Percentiles rank a stretch among this genome's conserved stretches.
Evolutionary conservation across 2,113 vertebrate species (phyloP).

Genomic region (Oreotrochilus melanogaster): DNA sequence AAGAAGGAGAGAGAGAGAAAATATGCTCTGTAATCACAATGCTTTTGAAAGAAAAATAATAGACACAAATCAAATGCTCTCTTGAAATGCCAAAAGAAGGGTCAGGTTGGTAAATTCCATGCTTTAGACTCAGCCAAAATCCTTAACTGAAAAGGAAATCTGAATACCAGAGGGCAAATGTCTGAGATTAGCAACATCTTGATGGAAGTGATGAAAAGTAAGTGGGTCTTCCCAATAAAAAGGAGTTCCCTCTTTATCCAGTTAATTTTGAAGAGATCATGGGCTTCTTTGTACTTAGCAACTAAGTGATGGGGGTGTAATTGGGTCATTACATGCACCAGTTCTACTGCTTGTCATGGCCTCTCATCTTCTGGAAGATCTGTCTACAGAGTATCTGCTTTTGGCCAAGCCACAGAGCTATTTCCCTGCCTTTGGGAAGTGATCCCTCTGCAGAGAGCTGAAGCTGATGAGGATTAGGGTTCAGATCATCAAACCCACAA

Average conservation of each 20-base stretch:
- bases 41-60: background rate
- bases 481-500: background rate
- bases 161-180: background rate
- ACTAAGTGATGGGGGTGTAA: background rate
- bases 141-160: background rate
- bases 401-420: background rate
- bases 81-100: background rate
- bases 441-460: background rate
- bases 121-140: background rate
- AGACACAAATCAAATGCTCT: background rate
- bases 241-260: background rate
- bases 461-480: background rate
- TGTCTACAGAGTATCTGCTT: background rate
- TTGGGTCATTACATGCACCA: background rate
- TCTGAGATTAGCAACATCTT: background rate
- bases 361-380: background rate
- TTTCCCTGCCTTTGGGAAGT: background rate
- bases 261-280: background rate
- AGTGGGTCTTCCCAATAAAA: conserved; percentile 4
- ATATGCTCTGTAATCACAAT: background rate
- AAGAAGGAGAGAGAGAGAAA: background rate
- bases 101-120: conserved; percentile 13
- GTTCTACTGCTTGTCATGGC: background rate
- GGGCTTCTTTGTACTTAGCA: background rate
- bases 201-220: background rate